Evolutionary conservation across 2,888 invertebrate genomes (phyloP).

Genomic region (Caenorhabditis drosophilae): DNA sequence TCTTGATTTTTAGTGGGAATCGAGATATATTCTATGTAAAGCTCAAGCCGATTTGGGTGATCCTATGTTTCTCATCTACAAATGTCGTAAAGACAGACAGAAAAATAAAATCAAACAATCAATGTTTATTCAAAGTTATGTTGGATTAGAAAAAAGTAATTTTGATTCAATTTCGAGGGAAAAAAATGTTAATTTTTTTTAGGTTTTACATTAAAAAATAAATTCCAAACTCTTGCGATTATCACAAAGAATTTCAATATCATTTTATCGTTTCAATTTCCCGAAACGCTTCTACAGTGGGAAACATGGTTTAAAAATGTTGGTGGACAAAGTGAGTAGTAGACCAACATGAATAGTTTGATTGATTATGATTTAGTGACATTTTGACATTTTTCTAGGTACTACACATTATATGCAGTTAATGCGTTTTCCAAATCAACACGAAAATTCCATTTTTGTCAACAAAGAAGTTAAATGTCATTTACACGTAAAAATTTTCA

Average conservation of each 20-base stretch:
- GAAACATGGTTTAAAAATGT: conserved; percentile 47
- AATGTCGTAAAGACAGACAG: conserved; percentile 41
- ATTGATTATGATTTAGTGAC: background rate
- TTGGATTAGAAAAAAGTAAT: conserved; percentile 48
- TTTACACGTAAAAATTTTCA: conserved; percentile 31
- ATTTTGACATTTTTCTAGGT: conserved; percentile 16
- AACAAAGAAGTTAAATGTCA: conserved; percentile 48
- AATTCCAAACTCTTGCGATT: conserved; percentile 36
- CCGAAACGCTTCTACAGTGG: conserved; percentile 46
- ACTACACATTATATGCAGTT: conserved; percentile 44
- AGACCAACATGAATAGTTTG: too few relatives aligned
- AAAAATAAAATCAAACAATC: conserved; percentile 36
- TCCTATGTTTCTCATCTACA: conserved; percentile 39
- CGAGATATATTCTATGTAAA: conserved; percentile 41
- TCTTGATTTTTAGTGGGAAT: conserved; percentile 50
- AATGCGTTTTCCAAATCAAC: conserved; percentile 27
- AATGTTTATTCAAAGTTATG: conserved; percentile 34
- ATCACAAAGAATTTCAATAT: conserved; percentile 39
- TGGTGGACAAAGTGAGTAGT: conserved; percentile 42
- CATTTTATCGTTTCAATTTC: conserved; percentile 39
- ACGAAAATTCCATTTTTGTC: conserved; percentile 22
- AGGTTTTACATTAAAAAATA: conserved; percentile 38
- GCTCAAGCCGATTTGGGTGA: conserved; percentile 37
- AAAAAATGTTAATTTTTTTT: conserved; percentile 6
- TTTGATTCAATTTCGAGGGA: too few relatives aligned